Conservation (phyloP, 2,888 invertebrate species). For the Andrena haemorrhoa region DNA sequence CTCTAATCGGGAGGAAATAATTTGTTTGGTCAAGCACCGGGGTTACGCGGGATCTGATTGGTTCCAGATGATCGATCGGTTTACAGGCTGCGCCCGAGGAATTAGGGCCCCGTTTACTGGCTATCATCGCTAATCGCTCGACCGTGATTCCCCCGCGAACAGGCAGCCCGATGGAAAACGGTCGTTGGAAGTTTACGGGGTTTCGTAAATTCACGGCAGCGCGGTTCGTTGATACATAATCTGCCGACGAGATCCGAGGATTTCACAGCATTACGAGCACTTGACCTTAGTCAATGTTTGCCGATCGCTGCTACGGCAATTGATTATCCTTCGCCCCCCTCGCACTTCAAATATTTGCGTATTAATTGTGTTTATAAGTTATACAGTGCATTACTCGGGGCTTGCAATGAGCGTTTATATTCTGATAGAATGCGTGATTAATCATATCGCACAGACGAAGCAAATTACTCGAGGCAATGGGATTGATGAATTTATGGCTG, state of each 20-base stretch:
- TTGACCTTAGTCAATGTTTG: neutral
- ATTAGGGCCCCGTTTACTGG: slow-evolving; percentile 47
- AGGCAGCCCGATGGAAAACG: neutral
- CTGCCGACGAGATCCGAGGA: too few species aligned
- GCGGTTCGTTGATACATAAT: too few species aligned
- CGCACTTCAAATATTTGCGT: neutral
- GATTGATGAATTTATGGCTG: slow-evolving; percentile 6
- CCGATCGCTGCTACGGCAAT: too few species aligned
- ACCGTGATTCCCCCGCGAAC: slow-evolving; percentile 13
- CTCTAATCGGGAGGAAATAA: slow-evolving; percentile 77
- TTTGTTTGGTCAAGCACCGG: slow-evolving; percentile 74
- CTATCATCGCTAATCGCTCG: slow-evolving; percentile 48
- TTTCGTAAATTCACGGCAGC: neutral
- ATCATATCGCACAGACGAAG: neutral
- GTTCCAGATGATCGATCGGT: slow-evolving; percentile 73
- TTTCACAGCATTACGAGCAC: neutral
- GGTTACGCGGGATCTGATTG: slow-evolving; percentile 70
- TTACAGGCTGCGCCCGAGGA: slow-evolving; percentile 46
- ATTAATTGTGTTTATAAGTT: neutral
- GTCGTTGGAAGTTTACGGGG: neutral
- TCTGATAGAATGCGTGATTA: neutral
- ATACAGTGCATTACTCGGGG: neutral
- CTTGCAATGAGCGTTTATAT: neutral
- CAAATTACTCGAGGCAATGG: neutral
- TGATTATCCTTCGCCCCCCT: too few species aligned